Base-by-base conservation (phyloP, 2,888 invertebrate genomes). In the Lepidochrysops patricia region DNA sequence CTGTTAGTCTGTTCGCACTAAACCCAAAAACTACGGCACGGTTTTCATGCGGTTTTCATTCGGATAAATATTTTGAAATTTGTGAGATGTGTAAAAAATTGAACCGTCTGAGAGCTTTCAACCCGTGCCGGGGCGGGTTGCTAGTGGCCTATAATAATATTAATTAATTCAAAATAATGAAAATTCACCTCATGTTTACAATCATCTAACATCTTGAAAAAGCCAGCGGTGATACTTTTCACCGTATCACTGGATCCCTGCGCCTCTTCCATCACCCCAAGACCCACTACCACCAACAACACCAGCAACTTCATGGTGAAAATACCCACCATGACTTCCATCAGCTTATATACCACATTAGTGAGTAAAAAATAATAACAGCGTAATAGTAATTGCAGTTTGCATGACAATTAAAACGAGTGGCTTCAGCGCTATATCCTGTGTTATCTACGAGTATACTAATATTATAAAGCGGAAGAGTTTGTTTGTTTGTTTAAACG, bases 181-280 rank as follows among this genome's bases (percentile, higher is more conserved):
- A 60, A 65, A 43, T 65, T 67, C 66, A 82, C 84, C 72, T 84
- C 84, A 7, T 70, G 66, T 52, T 77, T 79, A 63, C 84, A 84
- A 25, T 75, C 74, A 0, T 82, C 77, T 37, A 84, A 61, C 7
- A 78, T 79, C 60, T 72, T 81, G 4, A 84, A 65, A 54, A 83
- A 84, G 27, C 80, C 77, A 1, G 72, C 67, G 26, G 78, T 78
- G 1, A 83, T 71, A 7, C 70, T 66, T 58, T 72, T 76, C 75
- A 83, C 72, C 0, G 74, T 73, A 60, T 83, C 82, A 27, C 71
- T 68, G 0, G 78, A 72, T 1, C 71, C 63, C 60, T 57, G 67
- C 65, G 2, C 26, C 62, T n/a, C 43, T 1, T 43, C 4, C 23
- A 43, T 4, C 19, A 19, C 19, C 9, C 43, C 19, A 9, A 43